Conservation (phyloP, 2,888 invertebrate genomes). For the Heliconius aoede region DNA sequence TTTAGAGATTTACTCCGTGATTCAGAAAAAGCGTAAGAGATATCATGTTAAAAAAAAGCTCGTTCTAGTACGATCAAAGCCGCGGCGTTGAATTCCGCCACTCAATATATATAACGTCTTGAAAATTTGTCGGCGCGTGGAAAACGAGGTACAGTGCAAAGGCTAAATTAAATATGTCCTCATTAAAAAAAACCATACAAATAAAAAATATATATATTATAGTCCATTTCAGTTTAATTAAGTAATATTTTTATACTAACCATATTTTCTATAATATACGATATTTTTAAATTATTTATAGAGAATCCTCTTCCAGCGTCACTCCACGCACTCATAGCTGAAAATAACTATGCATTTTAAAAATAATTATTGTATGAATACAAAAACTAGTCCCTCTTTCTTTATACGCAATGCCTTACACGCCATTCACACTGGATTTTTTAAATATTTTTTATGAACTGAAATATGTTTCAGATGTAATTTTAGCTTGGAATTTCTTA, state of each 20-base stretch:
- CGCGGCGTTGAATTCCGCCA: too few relatives aligned
- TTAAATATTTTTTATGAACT: neutral
- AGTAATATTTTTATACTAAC: neutral
- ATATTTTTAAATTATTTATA: neutral
- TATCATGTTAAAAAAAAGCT: too few relatives aligned
- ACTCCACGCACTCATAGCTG: neutral
- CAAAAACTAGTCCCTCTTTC: neutral
- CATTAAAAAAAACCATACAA: neutral
- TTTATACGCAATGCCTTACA: neutral
- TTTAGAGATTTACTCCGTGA: neutral
- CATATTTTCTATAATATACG: neutral
- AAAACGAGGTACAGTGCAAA: too few relatives aligned
- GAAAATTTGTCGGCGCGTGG: too few relatives aligned
- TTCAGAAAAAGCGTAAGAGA: too few relatives aligned
- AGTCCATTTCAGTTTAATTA: slow-evolving; percentile 5
- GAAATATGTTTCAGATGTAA: neutral
- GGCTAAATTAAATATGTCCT: too few relatives aligned
- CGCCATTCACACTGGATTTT: neutral
- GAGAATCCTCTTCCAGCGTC: neutral
- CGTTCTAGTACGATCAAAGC: too few relatives aligned
- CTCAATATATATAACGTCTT: too few relatives aligned
- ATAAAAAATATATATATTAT: neutral
- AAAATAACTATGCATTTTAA: slow-evolving; percentile 5
- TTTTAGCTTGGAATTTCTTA: too few relatives aligned
- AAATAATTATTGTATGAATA: neutral